Evolutionary conservation across 2,888 invertebrate species (phyloP).

Genomic region (Limenitis camilla): DNA sequence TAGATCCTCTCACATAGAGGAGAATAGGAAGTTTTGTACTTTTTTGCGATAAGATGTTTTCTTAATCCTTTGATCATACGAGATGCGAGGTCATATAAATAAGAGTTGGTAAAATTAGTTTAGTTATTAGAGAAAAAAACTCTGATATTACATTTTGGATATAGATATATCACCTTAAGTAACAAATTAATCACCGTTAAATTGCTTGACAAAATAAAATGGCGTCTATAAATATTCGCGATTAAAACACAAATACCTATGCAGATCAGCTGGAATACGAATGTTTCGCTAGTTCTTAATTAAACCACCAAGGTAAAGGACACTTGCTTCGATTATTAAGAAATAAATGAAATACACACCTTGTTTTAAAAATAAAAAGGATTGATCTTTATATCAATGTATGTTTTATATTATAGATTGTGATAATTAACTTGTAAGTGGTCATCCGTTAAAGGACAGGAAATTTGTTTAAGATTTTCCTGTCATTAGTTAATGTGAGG

Average conservation of each 20-base stretch:
- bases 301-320: conserved; percentile 46
- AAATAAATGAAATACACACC: conserved; percentile 59
- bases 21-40: too few relatives aligned
- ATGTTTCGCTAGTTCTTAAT: conserved; percentile 53
- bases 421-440: neutral
- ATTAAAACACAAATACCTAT: conserved; percentile 53
- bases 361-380: conserved; percentile 27
- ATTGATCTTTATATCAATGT: neutral
- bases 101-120: too few relatives aligned
- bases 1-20: too few relatives aligned
- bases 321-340: conserved; percentile 55
- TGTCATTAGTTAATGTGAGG: too few relatives aligned
- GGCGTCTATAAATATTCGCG: conserved; percentile 49
- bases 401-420: neutral
- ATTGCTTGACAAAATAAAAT: conserved; percentile 38
- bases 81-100: too few relatives aligned
- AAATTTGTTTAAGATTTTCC: too few relatives aligned
- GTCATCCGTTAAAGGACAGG: too few relatives aligned
- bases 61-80: too few relatives aligned
- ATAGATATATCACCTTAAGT: conserved; percentile 37
- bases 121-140: too few relatives aligned
- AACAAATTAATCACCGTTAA: conserved; percentile 38
- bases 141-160: too few relatives aligned
- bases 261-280: conserved; percentile 33
- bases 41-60: too few relatives aligned